A percentile compares a stretch with the other conserved stretches of the same genome.
phyloP scores from a whole-genome alignment of 2,888 invertebrate genomes.

The Syritta pipiens region DNA sequence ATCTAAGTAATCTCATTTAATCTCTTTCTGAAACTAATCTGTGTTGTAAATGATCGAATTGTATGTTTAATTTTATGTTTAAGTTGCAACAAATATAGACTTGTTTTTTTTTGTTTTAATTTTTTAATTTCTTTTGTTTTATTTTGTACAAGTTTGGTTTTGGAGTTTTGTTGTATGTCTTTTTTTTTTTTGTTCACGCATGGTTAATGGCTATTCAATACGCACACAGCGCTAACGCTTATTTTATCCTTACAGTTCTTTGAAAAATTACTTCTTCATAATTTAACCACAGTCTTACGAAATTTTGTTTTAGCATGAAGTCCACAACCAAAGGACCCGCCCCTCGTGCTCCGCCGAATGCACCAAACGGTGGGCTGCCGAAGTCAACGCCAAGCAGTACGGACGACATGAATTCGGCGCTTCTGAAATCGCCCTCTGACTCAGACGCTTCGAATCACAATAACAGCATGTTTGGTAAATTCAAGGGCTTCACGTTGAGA shows the following conservation, averaged over 20 bases:
- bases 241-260: conserved; percentile 12
- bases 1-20: conserved; percentile 5
- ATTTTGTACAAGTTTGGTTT: neutral
- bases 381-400: conserved; percentile 82
- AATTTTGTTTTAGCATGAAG: conserved; percentile 75
- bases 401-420: conserved; percentile 86
- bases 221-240: conserved; percentile 19
- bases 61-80: conserved; percentile 9
- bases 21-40: conserved; percentile 6
- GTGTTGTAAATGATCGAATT: too few relatives aligned
- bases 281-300: conserved; percentile 63
- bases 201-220: conserved; percentile 30
- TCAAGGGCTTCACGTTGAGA: conserved; percentile 89
- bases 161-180: conserved; percentile 7
- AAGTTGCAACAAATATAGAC: conserved; percentile 16
- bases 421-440: conserved; percentile 82
- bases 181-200: conserved; percentile 31
- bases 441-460: conserved; percentile 80
- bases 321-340: conserved; percentile 72
- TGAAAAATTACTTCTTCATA: conserved; percentile 37
- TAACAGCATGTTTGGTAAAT: conserved; percentile 89
- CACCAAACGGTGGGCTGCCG: conserved; percentile 74
- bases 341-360: conserved; percentile 75
- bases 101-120: conserved; percentile 12
- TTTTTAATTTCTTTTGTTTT: conserved; percentile 17